Conservation (phyloP, 2,888 invertebrate species). For the Coenonympha glycerion region DNA sequence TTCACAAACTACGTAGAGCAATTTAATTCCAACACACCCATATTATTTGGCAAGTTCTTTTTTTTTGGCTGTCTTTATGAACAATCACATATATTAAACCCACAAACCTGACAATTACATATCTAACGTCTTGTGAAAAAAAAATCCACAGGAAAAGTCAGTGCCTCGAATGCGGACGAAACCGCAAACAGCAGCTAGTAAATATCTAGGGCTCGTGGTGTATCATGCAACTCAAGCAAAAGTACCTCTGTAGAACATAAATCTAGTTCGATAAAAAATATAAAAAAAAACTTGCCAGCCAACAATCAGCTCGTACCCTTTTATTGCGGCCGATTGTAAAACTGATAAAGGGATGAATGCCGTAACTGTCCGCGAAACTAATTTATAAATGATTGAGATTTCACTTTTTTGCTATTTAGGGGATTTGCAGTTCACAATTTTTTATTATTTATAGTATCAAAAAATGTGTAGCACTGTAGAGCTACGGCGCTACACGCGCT, state of each 20-base stretch:
- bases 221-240: background rate
- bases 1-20: too few relatives aligned
- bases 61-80: too few relatives aligned
- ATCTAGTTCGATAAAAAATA: slow-evolving; percentile 40
- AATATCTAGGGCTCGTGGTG: slow-evolving; percentile 21
- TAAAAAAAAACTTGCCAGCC: slow-evolving; percentile 46
- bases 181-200: background rate
- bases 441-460: background rate
- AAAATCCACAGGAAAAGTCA: too few relatives aligned
- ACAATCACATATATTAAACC: too few relatives aligned
- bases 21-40: too few relatives aligned
- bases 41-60: too few relatives aligned
- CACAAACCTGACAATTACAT: too few relatives aligned
- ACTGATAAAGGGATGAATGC: slow-evolving; percentile 71
- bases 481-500: too few relatives aligned
- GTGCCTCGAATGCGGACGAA: too few relatives aligned
- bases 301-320: slow-evolving; percentile 68
- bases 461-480: background rate
- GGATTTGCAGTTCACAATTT: slow-evolving; percentile 17
- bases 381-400: slow-evolving; percentile 76
- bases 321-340: slow-evolving; percentile 68
- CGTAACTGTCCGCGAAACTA: slow-evolving; percentile 70
- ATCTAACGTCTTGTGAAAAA: too few relatives aligned
- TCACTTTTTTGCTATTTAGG: slow-evolving; percentile 52
- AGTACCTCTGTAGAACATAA: slow-evolving; percentile 29